Evolutionary conservation across 2,113 vertebrate species (phyloP).

Genomic region (Catharus bicknelli): DNA sequence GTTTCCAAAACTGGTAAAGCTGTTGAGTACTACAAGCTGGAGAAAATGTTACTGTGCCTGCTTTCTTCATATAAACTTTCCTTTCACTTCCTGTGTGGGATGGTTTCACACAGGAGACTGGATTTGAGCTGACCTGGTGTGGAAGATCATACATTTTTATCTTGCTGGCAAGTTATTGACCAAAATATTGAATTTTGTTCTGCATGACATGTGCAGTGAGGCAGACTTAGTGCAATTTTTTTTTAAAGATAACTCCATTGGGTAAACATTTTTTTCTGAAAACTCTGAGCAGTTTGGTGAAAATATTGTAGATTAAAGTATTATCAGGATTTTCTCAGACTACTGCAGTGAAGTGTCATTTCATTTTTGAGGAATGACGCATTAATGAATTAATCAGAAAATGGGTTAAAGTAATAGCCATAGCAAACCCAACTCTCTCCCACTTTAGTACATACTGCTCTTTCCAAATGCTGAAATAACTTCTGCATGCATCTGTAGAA

Average conservation of each 20-base stretch:
- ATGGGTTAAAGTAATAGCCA: background rate
- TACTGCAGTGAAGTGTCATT: background rate
- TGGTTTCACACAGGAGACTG: background rate
- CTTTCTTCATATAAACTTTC: background rate
- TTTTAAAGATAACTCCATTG: background rate
- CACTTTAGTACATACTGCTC: background rate
- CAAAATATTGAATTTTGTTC: conserved; percentile 24
- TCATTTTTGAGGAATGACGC: background rate
- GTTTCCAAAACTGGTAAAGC: background rate
- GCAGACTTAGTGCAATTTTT: background rate
- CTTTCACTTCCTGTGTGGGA: background rate
- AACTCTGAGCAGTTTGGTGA: background rate
- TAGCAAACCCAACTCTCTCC: background rate
- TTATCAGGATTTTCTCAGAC: conserved; percentile 18
- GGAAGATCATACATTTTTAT: conserved; percentile 40
- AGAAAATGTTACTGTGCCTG: background rate
- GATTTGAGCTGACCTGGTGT: background rate
- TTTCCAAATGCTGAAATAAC: background rate
- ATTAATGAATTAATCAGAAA: conserved; percentile 43
- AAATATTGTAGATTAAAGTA: conserved; percentile 32
- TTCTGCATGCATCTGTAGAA: background rate
- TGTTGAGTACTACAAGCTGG: background rate
- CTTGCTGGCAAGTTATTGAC: conserved; percentile 7
- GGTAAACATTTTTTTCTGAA: background rate
- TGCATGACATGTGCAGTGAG: background rate